Percentiles rank a stretch among this genome's conserved stretches.
phyloP scores from a whole-genome alignment of 2,113 vertebrate genomes.

The Pachypanchax playfairii region DNA sequence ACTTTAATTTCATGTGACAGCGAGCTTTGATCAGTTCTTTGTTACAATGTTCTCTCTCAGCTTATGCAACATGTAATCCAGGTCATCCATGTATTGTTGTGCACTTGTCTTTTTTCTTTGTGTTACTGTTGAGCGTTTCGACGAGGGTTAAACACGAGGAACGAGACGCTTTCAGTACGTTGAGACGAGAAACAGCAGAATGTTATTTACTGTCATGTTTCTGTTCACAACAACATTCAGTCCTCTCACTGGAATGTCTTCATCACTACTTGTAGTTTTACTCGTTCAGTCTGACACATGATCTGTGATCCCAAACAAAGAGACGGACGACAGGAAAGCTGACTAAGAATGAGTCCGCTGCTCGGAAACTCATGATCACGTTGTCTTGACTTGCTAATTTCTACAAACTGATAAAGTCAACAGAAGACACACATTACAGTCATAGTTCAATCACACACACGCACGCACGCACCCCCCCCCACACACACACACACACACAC shows the following conservation, averaged over 20 bases:
- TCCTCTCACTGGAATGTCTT: too few relatives aligned
- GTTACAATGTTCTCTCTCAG: constrained; percentile 3
- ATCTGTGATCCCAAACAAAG: background rate
- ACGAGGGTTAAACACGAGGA: background rate
- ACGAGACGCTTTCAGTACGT: too few relatives aligned
- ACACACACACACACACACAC: background rate
- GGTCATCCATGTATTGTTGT: constrained; percentile 19
- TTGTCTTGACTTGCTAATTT: constrained; percentile 29
- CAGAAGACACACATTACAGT: background rate
- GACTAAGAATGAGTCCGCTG: constrained; percentile 43
- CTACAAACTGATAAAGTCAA: constrained; percentile 26
- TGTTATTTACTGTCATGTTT: too few relatives aligned
- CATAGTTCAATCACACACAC: background rate
- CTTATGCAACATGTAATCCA: constrained; percentile 29
- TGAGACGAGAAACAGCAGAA: too few relatives aligned
- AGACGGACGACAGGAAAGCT: constrained; percentile 34
- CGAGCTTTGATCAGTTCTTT: constrained; percentile 10
- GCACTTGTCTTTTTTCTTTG: constrained; percentile 4
- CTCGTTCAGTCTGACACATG: background rate
- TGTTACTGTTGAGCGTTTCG: background rate
- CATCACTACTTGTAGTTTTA: too few relatives aligned
- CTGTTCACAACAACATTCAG: too few relatives aligned
- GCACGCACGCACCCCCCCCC: background rate
- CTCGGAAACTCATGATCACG: too few relatives aligned
- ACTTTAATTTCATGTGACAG: constrained; percentile 27